Evolutionary conservation across 2,113 vertebrate genomes (phyloP).

Genomic region (Pantherophis guttatus): DNA sequence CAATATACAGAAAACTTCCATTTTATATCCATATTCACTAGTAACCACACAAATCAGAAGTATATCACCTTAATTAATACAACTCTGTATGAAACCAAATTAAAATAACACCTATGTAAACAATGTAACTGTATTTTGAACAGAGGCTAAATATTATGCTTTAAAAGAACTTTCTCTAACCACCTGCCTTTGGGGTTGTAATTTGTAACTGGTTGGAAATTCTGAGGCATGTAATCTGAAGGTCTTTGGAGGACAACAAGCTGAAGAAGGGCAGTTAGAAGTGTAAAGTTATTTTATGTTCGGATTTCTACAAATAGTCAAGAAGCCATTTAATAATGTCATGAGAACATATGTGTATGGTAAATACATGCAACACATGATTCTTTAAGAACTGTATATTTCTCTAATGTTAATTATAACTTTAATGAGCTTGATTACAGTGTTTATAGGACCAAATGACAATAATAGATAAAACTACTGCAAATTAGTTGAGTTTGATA

Average conservation of each 20-base stretch:
- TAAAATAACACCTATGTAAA: not conserved
- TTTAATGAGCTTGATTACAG: not conserved
- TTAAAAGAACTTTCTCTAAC: not conserved
- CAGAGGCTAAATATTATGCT: not conserved
- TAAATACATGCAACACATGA: not conserved
- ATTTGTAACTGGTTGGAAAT: not conserved
- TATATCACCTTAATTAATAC: not conserved
- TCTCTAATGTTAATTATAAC: not conserved
- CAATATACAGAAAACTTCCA: not conserved
- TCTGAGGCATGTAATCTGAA: not conserved
- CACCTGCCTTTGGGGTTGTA: not conserved
- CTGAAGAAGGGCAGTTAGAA: not conserved
- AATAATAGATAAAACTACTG: not conserved
- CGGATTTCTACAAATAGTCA: not conserved
- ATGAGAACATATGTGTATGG: not conserved
- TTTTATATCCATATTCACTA: rapidly evolving
- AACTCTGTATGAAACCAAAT: rapidly evolving
- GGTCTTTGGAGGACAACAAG: not conserved
- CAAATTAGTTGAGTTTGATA: not conserved
- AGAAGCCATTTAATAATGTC: not conserved
- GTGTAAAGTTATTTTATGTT: not conserved
- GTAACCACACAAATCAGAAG: not conserved
- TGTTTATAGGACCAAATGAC: not conserved
- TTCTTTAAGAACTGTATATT: not conserved
- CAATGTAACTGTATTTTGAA: not conserved